These are phyloP conservation scores for Psittacara wagleri DNA, from an alignment of 2,113 vertebrate genomes.

Conservation along the genomic window DNA sequence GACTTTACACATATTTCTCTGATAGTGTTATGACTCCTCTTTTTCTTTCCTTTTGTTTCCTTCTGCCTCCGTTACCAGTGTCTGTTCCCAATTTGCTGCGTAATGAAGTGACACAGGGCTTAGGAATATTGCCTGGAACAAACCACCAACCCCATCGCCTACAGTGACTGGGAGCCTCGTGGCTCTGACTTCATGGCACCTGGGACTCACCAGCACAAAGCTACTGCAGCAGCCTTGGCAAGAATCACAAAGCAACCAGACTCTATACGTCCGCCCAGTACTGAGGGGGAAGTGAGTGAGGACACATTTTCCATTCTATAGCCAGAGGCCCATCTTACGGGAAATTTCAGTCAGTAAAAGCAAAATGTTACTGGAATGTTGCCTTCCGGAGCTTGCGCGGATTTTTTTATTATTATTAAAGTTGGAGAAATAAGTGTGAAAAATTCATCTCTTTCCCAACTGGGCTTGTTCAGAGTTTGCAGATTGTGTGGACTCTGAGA, in stretches of 20 bases:
- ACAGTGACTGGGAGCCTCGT: background rate
- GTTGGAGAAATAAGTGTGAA: constrained; percentile 60
- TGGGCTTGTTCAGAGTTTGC: background rate
- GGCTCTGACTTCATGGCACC: background rate
- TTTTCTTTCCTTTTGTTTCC: background rate
- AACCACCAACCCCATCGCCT: background rate
- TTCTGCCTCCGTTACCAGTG: background rate
- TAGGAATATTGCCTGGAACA: background rate
- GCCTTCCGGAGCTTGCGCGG: background rate
- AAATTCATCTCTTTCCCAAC: constrained; percentile 30
- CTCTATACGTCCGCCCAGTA: background rate
- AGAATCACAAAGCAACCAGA: background rate
- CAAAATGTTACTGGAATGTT: constrained; percentile 43
- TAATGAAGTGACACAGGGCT: background rate
- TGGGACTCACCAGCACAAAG: background rate
- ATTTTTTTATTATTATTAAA: constrained; percentile 39
- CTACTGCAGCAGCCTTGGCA: constrained; percentile 21
- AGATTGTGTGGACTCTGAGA: background rate
- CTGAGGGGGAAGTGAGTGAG: constrained; percentile 28
- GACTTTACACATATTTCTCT: background rate
- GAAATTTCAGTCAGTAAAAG: constrained; percentile 32
- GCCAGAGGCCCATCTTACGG: constrained; percentile 36
- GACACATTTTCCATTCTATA: constrained; percentile 53
- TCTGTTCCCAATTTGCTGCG: background rate
- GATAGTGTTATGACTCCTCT: background rate